These are phyloP conservation scores for Apostichopus californicus DNA, from an alignment of 35 echinoderm and acorn worm species.

Conservation along the genomic window DNA sequence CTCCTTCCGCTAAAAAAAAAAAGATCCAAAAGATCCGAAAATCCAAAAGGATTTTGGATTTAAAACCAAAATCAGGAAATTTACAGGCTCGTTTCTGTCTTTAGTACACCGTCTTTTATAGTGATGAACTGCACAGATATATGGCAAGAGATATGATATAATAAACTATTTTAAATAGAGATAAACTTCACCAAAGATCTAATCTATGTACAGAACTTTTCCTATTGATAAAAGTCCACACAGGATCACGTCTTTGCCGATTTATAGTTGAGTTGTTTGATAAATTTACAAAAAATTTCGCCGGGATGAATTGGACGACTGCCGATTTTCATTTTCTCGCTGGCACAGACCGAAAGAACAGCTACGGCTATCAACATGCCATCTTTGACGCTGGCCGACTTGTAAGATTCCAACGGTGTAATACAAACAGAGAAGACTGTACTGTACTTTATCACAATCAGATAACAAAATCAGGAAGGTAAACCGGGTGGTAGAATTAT, in stretches of 20 bases:
- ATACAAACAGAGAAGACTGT: neutral
- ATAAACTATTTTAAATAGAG: too few species aligned
- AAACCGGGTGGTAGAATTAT: neutral
- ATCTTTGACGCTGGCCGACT: neutral
- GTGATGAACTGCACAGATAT: too few species aligned
- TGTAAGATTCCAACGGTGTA: neutral
- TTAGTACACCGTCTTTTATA: too few species aligned
- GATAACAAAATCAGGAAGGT: conserved; percentile 38
- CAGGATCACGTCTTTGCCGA: conserved; percentile 26
- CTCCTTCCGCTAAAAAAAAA: neutral
- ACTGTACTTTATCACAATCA: neutral
- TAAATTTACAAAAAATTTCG: neutral
- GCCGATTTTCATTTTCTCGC: conserved; percentile 22
- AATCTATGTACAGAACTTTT: conserved; percentile 14
- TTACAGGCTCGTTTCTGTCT: neutral
- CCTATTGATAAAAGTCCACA: neutral
- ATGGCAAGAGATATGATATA: too few species aligned
- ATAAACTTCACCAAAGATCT: too few species aligned
- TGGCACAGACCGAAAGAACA: neutral
- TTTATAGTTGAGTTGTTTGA: conserved; percentile 5
- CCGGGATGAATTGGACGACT: neutral
- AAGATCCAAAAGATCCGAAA: too few species aligned
- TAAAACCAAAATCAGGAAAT: neutral
- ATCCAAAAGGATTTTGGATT: neutral
- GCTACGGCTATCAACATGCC: neutral